Evolutionary conservation across 2,888 invertebrate genomes (phyloP).

Genomic region (Prosapia bicincta): DNA sequence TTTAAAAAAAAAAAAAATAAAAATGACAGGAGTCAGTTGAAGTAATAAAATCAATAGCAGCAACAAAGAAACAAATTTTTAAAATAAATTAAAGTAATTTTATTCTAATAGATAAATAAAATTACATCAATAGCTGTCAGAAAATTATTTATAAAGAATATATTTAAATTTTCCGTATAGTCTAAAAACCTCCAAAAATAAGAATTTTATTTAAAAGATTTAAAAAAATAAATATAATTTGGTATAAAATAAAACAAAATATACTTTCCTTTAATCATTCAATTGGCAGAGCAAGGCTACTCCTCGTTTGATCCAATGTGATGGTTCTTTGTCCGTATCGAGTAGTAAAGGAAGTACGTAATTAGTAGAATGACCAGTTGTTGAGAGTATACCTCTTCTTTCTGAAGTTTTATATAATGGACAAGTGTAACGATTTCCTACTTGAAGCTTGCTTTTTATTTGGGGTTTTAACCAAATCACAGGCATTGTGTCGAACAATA

Average conservation of each 20-base stretch:
- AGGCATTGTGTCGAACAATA: slow-evolving; percentile 76
- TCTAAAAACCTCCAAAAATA: too few species aligned
- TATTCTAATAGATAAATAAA: too few species aligned
- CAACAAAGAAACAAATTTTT: too few species aligned
- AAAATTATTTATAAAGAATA: too few species aligned
- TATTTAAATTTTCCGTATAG: too few species aligned
- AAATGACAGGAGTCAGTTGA: too few species aligned
- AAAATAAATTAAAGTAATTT: too few species aligned
- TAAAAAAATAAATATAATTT: neutral
- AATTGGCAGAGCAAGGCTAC: slow-evolving; percentile 74
- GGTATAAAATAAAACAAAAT: neutral
- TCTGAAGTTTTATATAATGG: slow-evolving; percentile 82
- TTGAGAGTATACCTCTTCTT: slow-evolving; percentile 71
- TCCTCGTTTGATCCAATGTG: slow-evolving; percentile 81
- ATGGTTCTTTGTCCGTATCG: slow-evolving; percentile 59
- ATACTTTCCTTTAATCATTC: slow-evolving; percentile 52
- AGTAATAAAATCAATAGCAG: too few species aligned
- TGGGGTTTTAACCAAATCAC: slow-evolving; percentile 71
- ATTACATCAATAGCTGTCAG: too few species aligned
- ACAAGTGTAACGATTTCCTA: slow-evolving; percentile 60
- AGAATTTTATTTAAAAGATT: too few species aligned
- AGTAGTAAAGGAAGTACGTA: slow-evolving; percentile 74
- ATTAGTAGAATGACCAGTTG: slow-evolving; percentile 83
- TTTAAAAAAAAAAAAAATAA: too few species aligned
- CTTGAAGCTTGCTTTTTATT: slow-evolving; percentile 51